These are phyloP conservation scores for Okamejei kenojei DNA, from an alignment of 2,797 vertebrate genomes.

Conservation along the genomic window DNA sequence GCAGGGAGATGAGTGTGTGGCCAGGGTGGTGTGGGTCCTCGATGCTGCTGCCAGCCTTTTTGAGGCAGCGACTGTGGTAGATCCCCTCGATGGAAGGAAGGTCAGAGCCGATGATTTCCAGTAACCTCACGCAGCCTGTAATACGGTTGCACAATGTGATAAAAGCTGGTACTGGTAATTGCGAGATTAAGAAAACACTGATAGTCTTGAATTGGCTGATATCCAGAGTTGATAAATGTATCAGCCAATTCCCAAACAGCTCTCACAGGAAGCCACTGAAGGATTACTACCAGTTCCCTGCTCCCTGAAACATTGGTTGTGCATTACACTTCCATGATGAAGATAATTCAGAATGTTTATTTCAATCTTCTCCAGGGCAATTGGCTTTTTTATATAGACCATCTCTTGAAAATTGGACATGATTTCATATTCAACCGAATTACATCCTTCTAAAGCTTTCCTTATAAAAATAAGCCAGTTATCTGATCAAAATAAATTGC, in stretches of 20 bases:
- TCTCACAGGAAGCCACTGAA: not conserved
- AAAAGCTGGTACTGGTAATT: slow-evolving; percentile 34
- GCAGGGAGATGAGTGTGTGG: no score
- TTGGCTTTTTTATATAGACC: not conserved
- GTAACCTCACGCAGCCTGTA: not conserved
- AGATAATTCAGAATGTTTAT: slow-evolving; percentile 10
- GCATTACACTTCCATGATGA: not conserved
- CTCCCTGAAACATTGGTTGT: not conserved
- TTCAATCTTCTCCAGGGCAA: not conserved
- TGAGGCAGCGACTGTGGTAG: no score
- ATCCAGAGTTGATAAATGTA: slow-evolving; percentile 18
- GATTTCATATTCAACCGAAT: not conserved
- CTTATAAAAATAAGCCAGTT: slow-evolving; percentile 13
- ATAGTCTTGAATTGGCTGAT: slow-evolving; percentile 34
- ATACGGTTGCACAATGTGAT: slow-evolving; percentile 31
- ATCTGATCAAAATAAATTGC: slow-evolving; percentile 29
- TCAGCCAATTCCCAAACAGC: slow-evolving; percentile 28
- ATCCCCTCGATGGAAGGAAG: no score
- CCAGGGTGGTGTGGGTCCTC: no score
- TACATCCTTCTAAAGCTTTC: not conserved
- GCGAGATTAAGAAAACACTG: slow-evolving; percentile 37
- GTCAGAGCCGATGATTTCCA: no score
- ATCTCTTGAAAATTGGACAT: not conserved
- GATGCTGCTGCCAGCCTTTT: no score
- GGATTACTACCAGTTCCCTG: slow-evolving; percentile 6